A percentile compares a stretch with the other conserved stretches of the same genome.
Evolutionary conservation across 2,113 vertebrate genomes (phyloP).

Genomic region (Odobenus rosmarus): DNA sequence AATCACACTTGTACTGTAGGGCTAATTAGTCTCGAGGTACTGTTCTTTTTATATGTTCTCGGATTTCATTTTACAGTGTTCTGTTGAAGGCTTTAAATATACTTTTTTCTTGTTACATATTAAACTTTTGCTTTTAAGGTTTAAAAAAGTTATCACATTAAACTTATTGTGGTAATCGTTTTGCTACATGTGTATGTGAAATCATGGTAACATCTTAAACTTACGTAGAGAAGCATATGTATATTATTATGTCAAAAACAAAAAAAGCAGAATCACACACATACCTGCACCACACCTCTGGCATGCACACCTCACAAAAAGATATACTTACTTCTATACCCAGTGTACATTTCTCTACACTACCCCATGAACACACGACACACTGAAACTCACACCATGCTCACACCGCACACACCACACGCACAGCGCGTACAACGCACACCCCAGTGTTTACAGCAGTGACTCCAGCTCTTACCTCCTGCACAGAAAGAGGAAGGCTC

Average conservation of each 20-base stretch:
- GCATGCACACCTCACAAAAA: not conserved
- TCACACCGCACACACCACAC: not conserved
- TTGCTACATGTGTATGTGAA: not conserved
- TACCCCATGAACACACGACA: not conserved
- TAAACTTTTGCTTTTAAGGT: not conserved
- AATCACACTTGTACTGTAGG: not conserved
- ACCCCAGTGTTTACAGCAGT: not conserved
- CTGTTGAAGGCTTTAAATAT: not conserved
- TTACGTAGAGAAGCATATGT: not conserved
- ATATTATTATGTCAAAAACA: not conserved
- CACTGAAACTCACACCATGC: not conserved
- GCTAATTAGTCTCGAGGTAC: not conserved
- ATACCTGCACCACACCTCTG: not conserved
- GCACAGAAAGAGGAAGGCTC: not conserved
- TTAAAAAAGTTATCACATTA: not conserved
- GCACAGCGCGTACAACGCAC: not conserved
- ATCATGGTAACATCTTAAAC: not conserved
- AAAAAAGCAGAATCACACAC: not conserved
- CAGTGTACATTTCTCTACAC: not conserved
- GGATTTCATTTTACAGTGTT: not conserved
- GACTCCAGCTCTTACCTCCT: not conserved
- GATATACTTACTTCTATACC: not conserved
- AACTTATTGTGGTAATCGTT: not conserved
- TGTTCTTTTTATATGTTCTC: not conserved
- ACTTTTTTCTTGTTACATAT: not conserved